Base-by-base conservation (phyloP, 2,113 vertebrate genomes). In the Clarias gariepinus region DNA sequence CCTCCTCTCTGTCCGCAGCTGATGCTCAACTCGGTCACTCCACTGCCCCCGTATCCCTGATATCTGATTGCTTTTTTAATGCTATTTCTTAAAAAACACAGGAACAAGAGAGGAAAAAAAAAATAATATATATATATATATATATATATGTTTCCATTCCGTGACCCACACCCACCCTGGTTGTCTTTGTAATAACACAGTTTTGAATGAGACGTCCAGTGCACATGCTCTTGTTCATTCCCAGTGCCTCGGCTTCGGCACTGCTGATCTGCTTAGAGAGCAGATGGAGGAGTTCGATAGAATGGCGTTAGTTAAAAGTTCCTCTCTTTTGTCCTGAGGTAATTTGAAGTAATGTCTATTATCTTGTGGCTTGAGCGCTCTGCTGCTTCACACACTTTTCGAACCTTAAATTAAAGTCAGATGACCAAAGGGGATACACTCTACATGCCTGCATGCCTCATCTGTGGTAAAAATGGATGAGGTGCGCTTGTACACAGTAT, bases 311-410 rank as follows among this genome's bases (percentile, higher is more conserved):
- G 80, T 84, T 79, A 36, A 57, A 83, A 76, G 81, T 87, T 68
- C 52, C 47, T 73, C 78, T 63, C 82, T 73, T 66, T 77, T 55
- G 60, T 63, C 86, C 87, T 73, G 89, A 85, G 76, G 88, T 87
- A 82, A 87, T 91, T 88, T 85, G 64, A 86, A 86, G 63, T 87
- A 86, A 90, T 89, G 82, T 52, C 85, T 78, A 55, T 85, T 83
- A 86, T 87, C 87, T 83, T 91, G 81, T 85, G 55, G 21, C 73
- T 86, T 84, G 83, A 85, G 87, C 80, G 73, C 57, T 64, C 52
- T 77, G 19, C 52, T 85, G 55, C 74, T 76, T 63, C n/a, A 63
- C n/a, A 63, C 74, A 84, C 74, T 53, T 76, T 41, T 33, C 63
- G 11, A 77, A 82, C 79, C 84, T 64, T 79, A 57, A 89, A 77